phyloP scores from a whole-genome alignment of 2,888 invertebrate species.

The Cremastobaeus sp. region DNA sequence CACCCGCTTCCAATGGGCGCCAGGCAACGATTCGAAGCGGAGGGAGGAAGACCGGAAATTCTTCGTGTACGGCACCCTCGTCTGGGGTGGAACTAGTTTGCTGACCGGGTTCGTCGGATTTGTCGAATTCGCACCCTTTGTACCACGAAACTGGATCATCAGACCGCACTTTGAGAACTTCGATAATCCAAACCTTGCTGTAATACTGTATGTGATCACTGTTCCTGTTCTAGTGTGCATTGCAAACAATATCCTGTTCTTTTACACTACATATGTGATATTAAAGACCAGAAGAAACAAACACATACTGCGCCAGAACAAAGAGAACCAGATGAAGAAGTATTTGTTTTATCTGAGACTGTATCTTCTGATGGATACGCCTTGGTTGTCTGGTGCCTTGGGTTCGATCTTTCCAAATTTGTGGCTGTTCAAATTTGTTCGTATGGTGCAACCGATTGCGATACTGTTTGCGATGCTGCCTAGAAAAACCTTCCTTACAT shows the following conservation, averaged over 20 bases:
- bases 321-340: constrained; percentile 63
- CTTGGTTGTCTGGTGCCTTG: constrained; percentile 68
- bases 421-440: constrained; percentile 70
- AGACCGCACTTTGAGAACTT: constrained; percentile 69
- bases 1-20: constrained; percentile 70
- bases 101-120: constrained; percentile 64
- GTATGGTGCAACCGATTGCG: constrained; percentile 70
- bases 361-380: constrained; percentile 70
- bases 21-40: constrained; percentile 59
- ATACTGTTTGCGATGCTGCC: constrained; percentile 70
- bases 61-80: constrained; percentile 60
- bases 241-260: constrained; percentile 64
- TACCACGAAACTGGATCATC: constrained; percentile 64
- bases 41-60: constrained; percentile 67
- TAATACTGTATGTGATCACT: constrained; percentile 62
- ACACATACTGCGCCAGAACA: constrained; percentile 57
- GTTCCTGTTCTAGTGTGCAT: constrained; percentile 63
- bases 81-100: constrained; percentile 62
- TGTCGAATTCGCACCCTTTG: constrained; percentile 66
- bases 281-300: constrained; percentile 64
- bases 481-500: constrained; percentile 51
- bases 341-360: constrained; percentile 67
- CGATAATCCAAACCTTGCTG: constrained; percentile 59
- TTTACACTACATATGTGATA: constrained; percentile 67
- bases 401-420: constrained; percentile 68